Conservation (phyloP, 2,888 invertebrate species). For the Epinotia brunnichana region DNA sequence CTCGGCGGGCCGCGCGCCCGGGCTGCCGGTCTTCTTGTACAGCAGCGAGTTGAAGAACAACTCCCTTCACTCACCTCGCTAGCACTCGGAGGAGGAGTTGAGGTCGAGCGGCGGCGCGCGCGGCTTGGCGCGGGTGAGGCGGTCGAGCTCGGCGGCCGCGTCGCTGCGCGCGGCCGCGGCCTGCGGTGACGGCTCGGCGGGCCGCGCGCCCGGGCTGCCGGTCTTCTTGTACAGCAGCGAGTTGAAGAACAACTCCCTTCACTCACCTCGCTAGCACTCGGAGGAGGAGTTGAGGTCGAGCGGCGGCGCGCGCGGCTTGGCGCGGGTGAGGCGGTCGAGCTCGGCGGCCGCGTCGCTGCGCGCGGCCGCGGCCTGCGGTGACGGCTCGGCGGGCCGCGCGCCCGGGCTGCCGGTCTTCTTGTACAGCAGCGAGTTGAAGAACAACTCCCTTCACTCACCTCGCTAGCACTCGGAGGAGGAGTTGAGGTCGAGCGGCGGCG, state of each 20-base stretch:
- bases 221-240: too few species aligned
- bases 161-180: constrained; percentile 92
- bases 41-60: too few species aligned
- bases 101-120: constrained; percentile 87
- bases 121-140: constrained; percentile 90
- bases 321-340: constrained; percentile 93
- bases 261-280: constrained; percentile 56
- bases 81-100: constrained; percentile 75
- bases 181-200: constrained; percentile 48
- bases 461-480: constrained; percentile 66
- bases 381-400: constrained; percentile 85
- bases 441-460: too few species aligned
- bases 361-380: constrained; percentile 85
- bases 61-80: neutral
- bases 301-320: constrained; percentile 87
- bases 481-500: constrained; percentile 87
- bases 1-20: too few species aligned
- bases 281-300: constrained; percentile 83
- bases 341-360: constrained; percentile 96
- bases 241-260: too few species aligned
- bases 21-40: too few species aligned
- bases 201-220: too few species aligned
- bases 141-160: constrained; percentile 96
- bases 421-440: too few species aligned
- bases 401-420: too few species aligned